Base-by-base conservation (phyloP, 1,140 invertebrate species). In the Seison nebaliae region DNA sequence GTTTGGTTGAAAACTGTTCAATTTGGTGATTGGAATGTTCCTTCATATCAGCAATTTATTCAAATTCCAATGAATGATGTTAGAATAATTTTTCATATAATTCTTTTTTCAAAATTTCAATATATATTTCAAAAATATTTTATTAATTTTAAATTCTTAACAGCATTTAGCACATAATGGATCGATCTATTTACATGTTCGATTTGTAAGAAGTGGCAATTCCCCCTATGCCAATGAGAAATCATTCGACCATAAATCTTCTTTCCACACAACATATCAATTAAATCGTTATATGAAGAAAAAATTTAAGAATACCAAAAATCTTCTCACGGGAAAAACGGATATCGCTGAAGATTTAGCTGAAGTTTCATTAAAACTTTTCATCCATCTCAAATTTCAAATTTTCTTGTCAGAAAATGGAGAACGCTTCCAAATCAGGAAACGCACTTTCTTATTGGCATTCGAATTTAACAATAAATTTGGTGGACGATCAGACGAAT, bases 381-480 rank as follows among this genome's bases (percentile, higher is more conserved):
- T 5, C 14, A 16, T 41, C 2, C 12, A 35, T 24, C 14, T 14
- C 35, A 19, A 35, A 45, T 30, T 46, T 46, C 34, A 46, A 43
- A 39, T 44, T 47, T 32, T 45, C 40, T 43, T 38, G 55, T 51
- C 39, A 61, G 20, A 40, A 71, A 56, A 77, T 76, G 66, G 73
- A 74, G 6, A 71, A 78, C 14, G 55, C 68, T n/a, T n/a, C n/a
- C 69, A 42, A 67, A 76, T 15, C 31, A 18, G 38, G 70, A 47
- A 77, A 86, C 63, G 75, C 93, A 43, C 58, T 94, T 0, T 91
- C 84, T 11, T 84, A 94, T 57, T 98, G 86, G 86, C 91, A 98
- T 69, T 81, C 84, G 1, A 98, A 98, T 65, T 55, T 96, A 42
- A 98, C 88, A 1, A 65, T 98, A 18, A 93, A 88, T 60, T 53